These are phyloP conservation scores for Chroicocephalus ridibundus DNA, from an alignment of 2,113 vertebrate genomes.

Conservation along the genomic window DNA sequence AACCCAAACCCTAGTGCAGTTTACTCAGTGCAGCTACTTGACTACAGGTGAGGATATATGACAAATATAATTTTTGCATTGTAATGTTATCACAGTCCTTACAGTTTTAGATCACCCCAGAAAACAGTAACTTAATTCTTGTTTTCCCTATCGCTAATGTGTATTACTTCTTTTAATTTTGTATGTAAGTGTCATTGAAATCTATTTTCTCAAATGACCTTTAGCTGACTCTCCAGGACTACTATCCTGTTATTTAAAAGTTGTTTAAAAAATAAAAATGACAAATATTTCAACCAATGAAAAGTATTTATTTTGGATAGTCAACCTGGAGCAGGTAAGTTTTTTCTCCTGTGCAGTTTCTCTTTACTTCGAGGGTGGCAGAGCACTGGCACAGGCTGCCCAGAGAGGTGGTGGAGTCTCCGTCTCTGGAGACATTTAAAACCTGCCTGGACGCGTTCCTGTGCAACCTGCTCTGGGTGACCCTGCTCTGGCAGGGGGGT, in stretches of 20 bases:
- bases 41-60: neutral
- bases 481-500: too few relatives aligned
- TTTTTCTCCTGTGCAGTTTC: neutral
- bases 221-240: neutral
- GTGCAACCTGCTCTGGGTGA: too few relatives aligned
- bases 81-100: neutral
- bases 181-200: neutral
- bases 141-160: neutral
- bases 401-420: too few relatives aligned
- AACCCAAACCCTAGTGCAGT: neutral
- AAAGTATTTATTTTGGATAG: neutral
- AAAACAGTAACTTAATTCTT: fast-evolving
- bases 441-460: too few relatives aligned
- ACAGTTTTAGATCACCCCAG: neutral
- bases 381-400: too few relatives aligned
- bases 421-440: too few relatives aligned
- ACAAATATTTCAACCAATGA: neutral
- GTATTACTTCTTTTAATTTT: neutral
- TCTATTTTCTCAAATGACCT: neutral
- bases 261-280: neutral
- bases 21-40: neutral
- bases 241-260: neutral
- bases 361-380: too few relatives aligned
- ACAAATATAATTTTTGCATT: neutral
- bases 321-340: neutral